Conservation (phyloP, 2,113 vertebrate species). For the Nannospalax galili region DNA sequence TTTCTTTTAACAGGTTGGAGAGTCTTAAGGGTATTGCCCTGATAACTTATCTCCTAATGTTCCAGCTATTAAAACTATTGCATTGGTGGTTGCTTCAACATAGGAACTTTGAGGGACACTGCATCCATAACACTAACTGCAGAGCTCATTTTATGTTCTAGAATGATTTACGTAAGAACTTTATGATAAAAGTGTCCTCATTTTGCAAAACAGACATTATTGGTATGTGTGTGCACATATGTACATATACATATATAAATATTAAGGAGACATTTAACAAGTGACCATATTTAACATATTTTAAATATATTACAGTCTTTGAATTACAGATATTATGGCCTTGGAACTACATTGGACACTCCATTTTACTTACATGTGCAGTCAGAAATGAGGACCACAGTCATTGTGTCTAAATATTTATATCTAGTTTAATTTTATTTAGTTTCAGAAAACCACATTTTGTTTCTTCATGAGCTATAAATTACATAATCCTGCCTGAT, state of each 20-base stretch:
- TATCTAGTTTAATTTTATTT: not conserved
- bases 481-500: conserved; percentile 24
- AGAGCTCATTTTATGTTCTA: not conserved
- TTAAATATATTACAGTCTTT: not conserved
- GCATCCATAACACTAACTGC: not conserved
- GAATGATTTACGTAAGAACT: not conserved
- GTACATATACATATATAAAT: not conserved
- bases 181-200: conserved; percentile 9
- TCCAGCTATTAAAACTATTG: not conserved
- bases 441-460: conserved; percentile 24
- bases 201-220: conserved; percentile 1
- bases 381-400: not conserved
- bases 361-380: not conserved
- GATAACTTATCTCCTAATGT: not conserved
- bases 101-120: not conserved
- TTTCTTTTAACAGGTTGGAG: not conserved
- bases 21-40: not conserved
- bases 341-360: not conserved
- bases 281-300: conserved; percentile 10
- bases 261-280: not conserved
- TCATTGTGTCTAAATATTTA: not conserved
- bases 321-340: not conserved
- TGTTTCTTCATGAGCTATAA: conserved; percentile 37
- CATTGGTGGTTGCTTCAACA: not conserved
- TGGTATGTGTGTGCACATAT: not conserved